Base-by-base conservation (phyloP, 2,888 invertebrate species). In the Agrilus mali region DNA sequence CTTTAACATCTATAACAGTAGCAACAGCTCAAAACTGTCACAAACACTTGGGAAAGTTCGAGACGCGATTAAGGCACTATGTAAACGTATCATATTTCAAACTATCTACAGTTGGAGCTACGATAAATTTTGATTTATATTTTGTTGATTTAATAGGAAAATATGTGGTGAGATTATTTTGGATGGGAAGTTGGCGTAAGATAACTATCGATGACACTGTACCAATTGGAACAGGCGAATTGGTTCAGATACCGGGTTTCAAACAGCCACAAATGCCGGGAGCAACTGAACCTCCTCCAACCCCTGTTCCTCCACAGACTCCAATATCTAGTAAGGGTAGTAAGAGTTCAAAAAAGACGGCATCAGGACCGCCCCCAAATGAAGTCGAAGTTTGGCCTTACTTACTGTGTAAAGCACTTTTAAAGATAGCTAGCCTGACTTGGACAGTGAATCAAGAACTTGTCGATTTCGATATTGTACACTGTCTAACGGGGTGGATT, bases 101-200 rank as follows among this genome's bases (percentile, higher is more conserved):
- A 6, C 7, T 20, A 20, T 20, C 7, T 20, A 20, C 7, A 20
- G 20, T 4, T 4, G 7, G 20, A 20, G 20, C 20, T 6, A 20
- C 4, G 5, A 20, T 20, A 20, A 20, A n/a, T n/a, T n/a, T n/a
- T n/a, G n/a, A n/a, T n/a, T n/a, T n/a, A n/a, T n/a, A n/a, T 27
- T 4, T 27, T 2, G 27, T 13, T 34, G 32, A 38, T 51, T 35
- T 43, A n/a, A n/a, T n/a, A 69, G 72, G 73, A 15, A 70, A 69
- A 55, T 73, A 73, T 49, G 48, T 68, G 1, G 61, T 72, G 2
- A 60, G 73, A 2, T 50, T 73, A 5, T 68, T 63, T 50, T 69
- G 66, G 60, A 49, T 72, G 61, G 73, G 71, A 7, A 53, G 55
- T 13, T 73, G 73, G 73, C 59, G 71, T 36, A 63, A 64, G 45